Percentiles rank a stretch among this genome's conserved stretches.
phyloP scores from a whole-genome alignment of 2,888 invertebrate genomes.

The Melinopterus prodromus region DNA sequence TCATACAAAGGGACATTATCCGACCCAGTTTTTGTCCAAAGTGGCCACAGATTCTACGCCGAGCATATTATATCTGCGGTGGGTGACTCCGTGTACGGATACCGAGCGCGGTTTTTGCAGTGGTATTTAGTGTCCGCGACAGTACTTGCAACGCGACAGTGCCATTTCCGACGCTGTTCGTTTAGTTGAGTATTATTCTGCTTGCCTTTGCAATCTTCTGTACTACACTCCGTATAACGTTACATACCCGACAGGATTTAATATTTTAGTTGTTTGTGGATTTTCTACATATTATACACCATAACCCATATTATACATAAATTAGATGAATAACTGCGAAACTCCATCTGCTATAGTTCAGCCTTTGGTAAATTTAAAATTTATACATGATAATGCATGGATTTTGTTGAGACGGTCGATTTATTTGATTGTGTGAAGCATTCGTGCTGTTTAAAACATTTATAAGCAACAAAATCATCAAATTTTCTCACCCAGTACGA shows the following conservation, averaged over 20 bases:
- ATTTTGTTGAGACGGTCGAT: no score
- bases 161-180: not conserved
- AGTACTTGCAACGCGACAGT: not conserved
- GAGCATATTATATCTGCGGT: slow-evolving; percentile 4
- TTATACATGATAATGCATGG: no score
- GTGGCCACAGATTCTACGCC: not conserved
- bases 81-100: not conserved
- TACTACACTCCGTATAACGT: not conserved
- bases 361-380: no score
- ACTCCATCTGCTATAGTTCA: no score
- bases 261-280: not conserved
- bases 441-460: no score
- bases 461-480: no score
- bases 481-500: no score
- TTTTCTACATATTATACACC: no score
- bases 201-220: not conserved
- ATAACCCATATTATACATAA: no score
- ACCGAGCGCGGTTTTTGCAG: not conserved
- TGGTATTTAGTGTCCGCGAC: not conserved
- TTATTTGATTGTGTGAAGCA: no score
- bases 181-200: not conserved
- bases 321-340: no score
- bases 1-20: slow-evolving; percentile 40
- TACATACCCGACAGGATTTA: not conserved
- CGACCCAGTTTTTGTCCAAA: not conserved